Conservation (phyloP, 2,113 vertebrate genomes). For the Rhizomys pruinosus region DNA sequence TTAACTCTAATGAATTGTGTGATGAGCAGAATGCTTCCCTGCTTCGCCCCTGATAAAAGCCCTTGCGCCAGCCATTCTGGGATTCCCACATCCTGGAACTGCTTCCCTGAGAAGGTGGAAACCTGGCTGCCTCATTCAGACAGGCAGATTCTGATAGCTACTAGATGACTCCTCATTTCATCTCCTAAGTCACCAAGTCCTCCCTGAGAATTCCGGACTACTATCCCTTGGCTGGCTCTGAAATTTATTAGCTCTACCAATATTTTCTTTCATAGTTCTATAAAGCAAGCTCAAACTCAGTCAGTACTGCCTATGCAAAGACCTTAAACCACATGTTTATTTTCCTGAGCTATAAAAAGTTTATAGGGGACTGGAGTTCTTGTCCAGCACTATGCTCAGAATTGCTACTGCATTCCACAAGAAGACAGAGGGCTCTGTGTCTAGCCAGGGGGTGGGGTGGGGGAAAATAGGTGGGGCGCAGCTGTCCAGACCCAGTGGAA, state of each 20-base stretch:
- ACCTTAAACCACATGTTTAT: slow-evolving; percentile 91
- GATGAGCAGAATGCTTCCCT: background rate
- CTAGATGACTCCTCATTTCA: slow-evolving; percentile 77
- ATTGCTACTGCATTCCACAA: slow-evolving; percentile 88
- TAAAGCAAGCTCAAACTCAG: slow-evolving; percentile 85
- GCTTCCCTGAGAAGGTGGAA: background rate
- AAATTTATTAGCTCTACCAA: slow-evolving; percentile 87
- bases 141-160: slow-evolving; percentile 70
- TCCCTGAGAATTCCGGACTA: slow-evolving; percentile 77
- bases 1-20: background rate
- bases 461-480: slow-evolving; percentile 83
- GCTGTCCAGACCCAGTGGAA: slow-evolving; percentile 79
- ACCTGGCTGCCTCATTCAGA: background rate
- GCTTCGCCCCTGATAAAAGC: background rate
- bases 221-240: slow-evolving; percentile 79
- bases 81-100: too few species aligned
- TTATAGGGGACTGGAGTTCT: slow-evolving; percentile 89
- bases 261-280: slow-evolving; percentile 87
- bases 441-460: slow-evolving; percentile 72
- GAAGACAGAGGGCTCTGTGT: slow-evolving; percentile 89
- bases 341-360: slow-evolving; percentile 92
- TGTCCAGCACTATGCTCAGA: slow-evolving; percentile 86
- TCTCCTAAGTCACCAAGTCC: slow-evolving; percentile 77
- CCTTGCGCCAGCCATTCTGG: background rate
- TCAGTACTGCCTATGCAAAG: slow-evolving; percentile 85